Evolutionary conservation across 2,888 invertebrate species (phyloP).

Genomic region (Yponomeuta plumbellus): DNA sequence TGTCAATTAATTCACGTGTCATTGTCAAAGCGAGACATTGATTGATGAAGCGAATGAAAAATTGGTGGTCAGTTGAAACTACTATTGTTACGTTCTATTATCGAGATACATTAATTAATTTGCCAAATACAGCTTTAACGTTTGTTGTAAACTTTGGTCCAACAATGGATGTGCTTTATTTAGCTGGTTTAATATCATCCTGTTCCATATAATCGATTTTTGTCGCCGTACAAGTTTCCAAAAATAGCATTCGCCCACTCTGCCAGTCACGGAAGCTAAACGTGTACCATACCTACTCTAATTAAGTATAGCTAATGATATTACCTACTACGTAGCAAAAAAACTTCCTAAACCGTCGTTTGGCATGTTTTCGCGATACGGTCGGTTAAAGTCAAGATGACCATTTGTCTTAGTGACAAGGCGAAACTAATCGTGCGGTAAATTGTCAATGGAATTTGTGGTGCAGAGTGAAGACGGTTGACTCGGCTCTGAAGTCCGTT

Average conservation of each 20-base stretch:
- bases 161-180: background rate
- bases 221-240: conserved; percentile 46
- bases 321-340: background rate
- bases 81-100: conserved; percentile 5
- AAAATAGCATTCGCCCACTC: conserved; percentile 54
- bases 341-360: background rate
- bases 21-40: conserved; percentile 1
- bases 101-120: background rate
- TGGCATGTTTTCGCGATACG: conserved; percentile 3
- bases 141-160: background rate
- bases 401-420: background rate
- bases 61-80: background rate
- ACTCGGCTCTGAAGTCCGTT: conserved; percentile 8
- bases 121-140: background rate
- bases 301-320: conserved; percentile 7
- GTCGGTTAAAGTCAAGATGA: background rate
- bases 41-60: background rate
- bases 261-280: conserved; percentile 41
- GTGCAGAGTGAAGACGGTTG: background rate
- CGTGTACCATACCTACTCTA: background rate
- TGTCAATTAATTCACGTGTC: conserved; percentile 1
- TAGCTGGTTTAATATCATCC: background rate
- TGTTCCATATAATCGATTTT: background rate
- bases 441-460: conserved; percentile 2
- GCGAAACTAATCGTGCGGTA: conserved; percentile 1